Percentiles rank a stretch among this genome's conserved stretches.
Conservation (phyloP, 2,113 vertebrate genomes). For the Leucoraja erinaceus region DNA sequence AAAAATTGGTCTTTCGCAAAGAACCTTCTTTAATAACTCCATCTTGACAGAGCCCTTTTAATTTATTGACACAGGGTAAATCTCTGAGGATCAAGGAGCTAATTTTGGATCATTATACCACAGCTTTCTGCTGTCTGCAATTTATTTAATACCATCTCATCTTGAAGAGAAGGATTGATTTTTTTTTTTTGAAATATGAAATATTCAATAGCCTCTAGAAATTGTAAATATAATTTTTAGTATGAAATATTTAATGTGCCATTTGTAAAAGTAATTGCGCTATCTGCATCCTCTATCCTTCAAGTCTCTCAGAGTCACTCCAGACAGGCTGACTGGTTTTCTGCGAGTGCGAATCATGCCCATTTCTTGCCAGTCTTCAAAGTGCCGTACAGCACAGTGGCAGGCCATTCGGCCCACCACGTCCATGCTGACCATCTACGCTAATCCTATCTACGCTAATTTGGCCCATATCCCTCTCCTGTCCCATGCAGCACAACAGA, state of each 20-base stretch:
- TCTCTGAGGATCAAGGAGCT: conserved; percentile 27
- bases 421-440: no score
- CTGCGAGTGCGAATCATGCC: neutral
- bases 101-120: conserved; percentile 32
- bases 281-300: conserved; percentile 29
- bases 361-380: neutral
- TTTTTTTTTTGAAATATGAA: conserved; percentile 16
- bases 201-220: conserved; percentile 32
- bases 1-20: conserved; percentile 25
- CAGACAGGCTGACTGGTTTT: neutral
- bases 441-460: no score
- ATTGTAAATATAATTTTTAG: conserved; percentile 36
- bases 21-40: conserved; percentile 29
- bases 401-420: no score
- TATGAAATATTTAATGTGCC: conserved; percentile 36
- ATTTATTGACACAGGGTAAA: conserved; percentile 34
- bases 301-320: conserved; percentile 12
- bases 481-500: no score
- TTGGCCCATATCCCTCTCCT: no score
- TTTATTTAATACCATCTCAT: conserved; percentile 24
- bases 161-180: conserved; percentile 18
- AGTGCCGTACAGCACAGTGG: no score
- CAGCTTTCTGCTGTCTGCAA: neutral
- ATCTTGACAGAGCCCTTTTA: conserved; percentile 17
- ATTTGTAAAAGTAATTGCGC: conserved; percentile 36